Evolutionary conservation across 2,888 invertebrate genomes (phyloP), one percentile per base, ranked within the genome.

Genomic region (Drosophila stalkeri): DNA sequence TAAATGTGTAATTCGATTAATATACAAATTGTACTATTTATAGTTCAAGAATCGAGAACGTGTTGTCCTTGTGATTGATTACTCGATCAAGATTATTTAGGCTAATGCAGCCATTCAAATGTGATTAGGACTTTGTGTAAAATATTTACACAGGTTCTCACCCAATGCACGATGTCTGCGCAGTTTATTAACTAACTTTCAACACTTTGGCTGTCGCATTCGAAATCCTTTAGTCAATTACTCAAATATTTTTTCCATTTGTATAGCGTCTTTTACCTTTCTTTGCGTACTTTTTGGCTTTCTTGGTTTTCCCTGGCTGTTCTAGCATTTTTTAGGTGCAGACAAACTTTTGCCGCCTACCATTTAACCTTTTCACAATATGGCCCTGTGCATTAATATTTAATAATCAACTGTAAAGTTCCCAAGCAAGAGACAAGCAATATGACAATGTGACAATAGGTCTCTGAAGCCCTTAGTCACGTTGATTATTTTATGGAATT

Each of bases 391-490:
- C 27, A 85, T 85, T 20, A 82, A 89, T 85, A 72, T 73, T 85
- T 80, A 20, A 85, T 74, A 33, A 52, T 74, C 85, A 85, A 90
- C 85, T 85, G 85, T 86, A 74, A 85, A 72, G 64, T 88, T 90
- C 85, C 80, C 90, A 82, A 46, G 68, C 37, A 6, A 14, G 47
- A 9, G 35, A 27, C n/a, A 18, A 11, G 20, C 52, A 54, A 54
- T 54, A 54, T 39, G 39, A 23, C 37, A 39, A 23, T 54, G 37
- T 18, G 46, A 35, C 23, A 55, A 27, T 33, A 54, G 27, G n/a
- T 16, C 27, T 54, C 27, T 18, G 14, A 39, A 41, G 18, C 11
- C 27, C 12, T 8, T 18, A 41, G 18, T 9, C 56, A 20, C 18
- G 33, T 33, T 66, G 33, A 72, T 67, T 88, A 74, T 75, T 80